Evolutionary conservation across 2,113 vertebrate genomes (phyloP), one percentile per base, ranked within the genome.

Genomic region (Motacilla tschutschensis): DNA sequence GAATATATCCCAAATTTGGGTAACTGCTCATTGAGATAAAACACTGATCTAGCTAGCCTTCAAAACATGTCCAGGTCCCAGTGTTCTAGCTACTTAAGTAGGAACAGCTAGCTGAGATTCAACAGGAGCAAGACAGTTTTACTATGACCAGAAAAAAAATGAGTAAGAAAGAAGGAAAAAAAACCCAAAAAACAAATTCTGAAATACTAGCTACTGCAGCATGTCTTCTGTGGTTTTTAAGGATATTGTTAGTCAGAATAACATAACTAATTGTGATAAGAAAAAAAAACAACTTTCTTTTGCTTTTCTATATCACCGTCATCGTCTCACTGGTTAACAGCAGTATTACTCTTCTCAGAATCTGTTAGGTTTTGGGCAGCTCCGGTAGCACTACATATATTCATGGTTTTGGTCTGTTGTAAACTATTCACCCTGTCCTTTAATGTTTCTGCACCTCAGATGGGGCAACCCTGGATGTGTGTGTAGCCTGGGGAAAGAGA

Each of bases 241-340:
- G 28, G 29, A 41, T 55, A 3, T 28, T 46, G 18, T 26, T 83
- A 65, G 25, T 33, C 22, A 62, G 25, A 48, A 4, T 46, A 18
- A 31, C 28, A 10, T 21, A 7, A 28, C 9, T 28, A 38, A 53
- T 58, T 80, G 46, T 33, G 6, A 11, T 16, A 16, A 65, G 53
- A 71, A 63, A 38, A 16, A 8, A 4, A 26, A 46, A 24, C 8
- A 24, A 8, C 17, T 25, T 40, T 14, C 8, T 26, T 73, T 80
- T 62, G 8, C 28, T 41, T 53, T 41, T 67, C 20, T 2, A 0
- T 36, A 44, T 33, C 22, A 36, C 2, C 2, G 0, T 44, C 58
- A 79, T 13, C 1, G 0, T 28, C 47, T 69, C 40, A 15, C 43
- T 58, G 10, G 12, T 66, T 62, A 69, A 76, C 8, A 77, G 28